Percentiles rank a stretch among this genome's conserved stretches.
Evolutionary conservation across 1,140 invertebrate genomes (phyloP).

Genomic region (Drosophila lowei): DNA sequence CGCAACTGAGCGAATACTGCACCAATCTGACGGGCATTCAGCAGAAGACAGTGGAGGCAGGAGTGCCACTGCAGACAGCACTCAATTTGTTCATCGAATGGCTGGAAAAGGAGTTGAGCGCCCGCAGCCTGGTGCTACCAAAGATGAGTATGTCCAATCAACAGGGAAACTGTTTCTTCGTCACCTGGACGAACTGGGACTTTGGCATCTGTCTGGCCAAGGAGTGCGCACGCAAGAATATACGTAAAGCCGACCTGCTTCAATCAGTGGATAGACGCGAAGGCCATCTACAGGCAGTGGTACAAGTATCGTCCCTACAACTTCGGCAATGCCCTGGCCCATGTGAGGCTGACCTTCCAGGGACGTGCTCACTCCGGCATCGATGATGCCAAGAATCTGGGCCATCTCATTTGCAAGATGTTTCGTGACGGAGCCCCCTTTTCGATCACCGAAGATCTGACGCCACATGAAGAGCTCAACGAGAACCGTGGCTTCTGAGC

Average conservation of each 20-base stretch:
- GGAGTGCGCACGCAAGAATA: slow-evolving; percentile 83
- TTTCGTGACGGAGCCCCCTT: slow-evolving; percentile 84
- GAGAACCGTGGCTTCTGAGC: slow-evolving; percentile 72
- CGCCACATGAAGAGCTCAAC: slow-evolving; percentile 78
- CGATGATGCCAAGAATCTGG: slow-evolving; percentile 87
- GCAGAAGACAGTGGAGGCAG: slow-evolving; percentile 83
- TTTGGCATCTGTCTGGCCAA: slow-evolving; percentile 83
- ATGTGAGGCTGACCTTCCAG: slow-evolving; percentile 85
- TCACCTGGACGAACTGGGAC: slow-evolving; percentile 85
- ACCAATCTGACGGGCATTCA: slow-evolving; percentile 86
- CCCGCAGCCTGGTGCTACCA: slow-evolving; percentile 76
- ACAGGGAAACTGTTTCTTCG: slow-evolving; percentile 82
- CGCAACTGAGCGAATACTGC: slow-evolving; percentile 87
- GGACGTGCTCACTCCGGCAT: slow-evolving; percentile 86
- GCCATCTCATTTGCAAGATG: slow-evolving; percentile 84
- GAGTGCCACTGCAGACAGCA: slow-evolving; percentile 82
- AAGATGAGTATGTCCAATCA: slow-evolving; percentile 67
- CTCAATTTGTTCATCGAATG: slow-evolving; percentile 83
- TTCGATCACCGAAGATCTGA: slow-evolving; percentile 83
- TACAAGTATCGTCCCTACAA: slow-evolving; percentile 83
- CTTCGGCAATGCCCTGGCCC: slow-evolving; percentile 84
- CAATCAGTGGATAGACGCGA: slow-evolving; percentile 83
- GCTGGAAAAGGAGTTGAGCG: slow-evolving; percentile 79
- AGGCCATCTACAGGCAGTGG: slow-evolving; percentile 81
- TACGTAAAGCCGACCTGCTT: slow-evolving; percentile 82